Conservation (phyloP, 2,113 vertebrate species). For the Hippoglossus stenolepis region DNA sequence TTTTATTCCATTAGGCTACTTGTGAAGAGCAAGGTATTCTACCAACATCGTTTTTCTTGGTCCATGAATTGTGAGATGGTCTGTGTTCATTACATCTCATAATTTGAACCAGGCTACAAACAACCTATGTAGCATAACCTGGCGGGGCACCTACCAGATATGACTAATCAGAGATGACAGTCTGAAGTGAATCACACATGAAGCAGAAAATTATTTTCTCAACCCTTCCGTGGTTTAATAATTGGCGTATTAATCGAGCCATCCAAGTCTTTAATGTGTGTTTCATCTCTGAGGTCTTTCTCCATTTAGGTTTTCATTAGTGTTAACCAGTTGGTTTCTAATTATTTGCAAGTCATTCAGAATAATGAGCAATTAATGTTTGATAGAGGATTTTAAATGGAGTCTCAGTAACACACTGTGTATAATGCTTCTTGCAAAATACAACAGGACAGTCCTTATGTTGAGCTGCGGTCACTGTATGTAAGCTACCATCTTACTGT, state of each 20-base stretch:
- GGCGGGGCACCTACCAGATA: constrained; percentile 12
- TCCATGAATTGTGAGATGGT: too few species aligned
- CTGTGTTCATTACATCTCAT: background rate
- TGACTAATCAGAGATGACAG: constrained; percentile 48
- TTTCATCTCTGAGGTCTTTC: constrained; percentile 42
- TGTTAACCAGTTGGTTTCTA: constrained; percentile 63
- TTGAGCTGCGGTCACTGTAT: background rate
- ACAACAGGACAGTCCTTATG: background rate
- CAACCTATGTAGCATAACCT: background rate
- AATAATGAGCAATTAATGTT: constrained; percentile 65
- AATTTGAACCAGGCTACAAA: background rate
- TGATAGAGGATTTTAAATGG: constrained; percentile 46
- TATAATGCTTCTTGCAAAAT: constrained; percentile 30
- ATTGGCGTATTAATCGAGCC: constrained; percentile 73
- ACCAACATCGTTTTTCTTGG: background rate
- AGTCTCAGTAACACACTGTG: constrained; percentile 14
- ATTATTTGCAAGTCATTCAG: constrained; percentile 62
- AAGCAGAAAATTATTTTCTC: constrained; percentile 46
- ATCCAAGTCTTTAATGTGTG: constrained; percentile 54
- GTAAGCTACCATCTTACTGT: background rate
- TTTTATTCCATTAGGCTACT: background rate
- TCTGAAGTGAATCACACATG: constrained; percentile 43
- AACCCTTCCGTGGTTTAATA: constrained; percentile 51
- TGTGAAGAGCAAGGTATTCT: background rate
- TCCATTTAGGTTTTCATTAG: constrained; percentile 63